Percentiles rank a stretch among this genome's conserved stretches.
phyloP scores from a whole-genome alignment of 1,140 invertebrate genomes.

The Tetranychus cinnabarinus region DNA sequence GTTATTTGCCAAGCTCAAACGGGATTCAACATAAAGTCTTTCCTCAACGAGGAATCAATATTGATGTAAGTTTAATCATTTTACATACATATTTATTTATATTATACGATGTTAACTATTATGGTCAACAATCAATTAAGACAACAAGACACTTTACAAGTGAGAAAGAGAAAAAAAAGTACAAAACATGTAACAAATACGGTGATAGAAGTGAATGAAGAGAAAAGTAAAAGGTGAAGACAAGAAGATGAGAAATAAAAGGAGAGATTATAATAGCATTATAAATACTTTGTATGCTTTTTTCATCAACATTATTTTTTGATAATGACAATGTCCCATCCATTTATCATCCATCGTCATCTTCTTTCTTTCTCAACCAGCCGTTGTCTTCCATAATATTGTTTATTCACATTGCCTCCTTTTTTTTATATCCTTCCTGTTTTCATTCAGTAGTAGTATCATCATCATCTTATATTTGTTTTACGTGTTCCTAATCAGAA shows the following conservation, averaged over 20 bases:
- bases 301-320: background rate
- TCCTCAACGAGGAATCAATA: slow-evolving; percentile 7
- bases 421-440: no score
- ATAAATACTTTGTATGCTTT: background rate
- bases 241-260: background rate
- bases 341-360: background rate
- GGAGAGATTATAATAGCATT: background rate
- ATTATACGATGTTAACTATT: no score
- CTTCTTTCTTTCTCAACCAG: background rate
- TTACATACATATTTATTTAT: background rate
- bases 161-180: no score
- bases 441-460: no score
- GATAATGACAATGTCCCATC: no score
- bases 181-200: background rate
- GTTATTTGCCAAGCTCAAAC: slow-evolving; percentile 9
- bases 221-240: no score
- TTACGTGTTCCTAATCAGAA: no score
- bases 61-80: slow-evolving; percentile 12
- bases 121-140: background rate
- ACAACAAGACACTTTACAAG: no score
- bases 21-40: slow-evolving; percentile 8
- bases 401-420: no score
- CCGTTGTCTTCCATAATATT: background rate
- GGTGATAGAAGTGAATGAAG: background rate
- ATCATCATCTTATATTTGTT: no score